Percentiles rank a stretch among this genome's conserved stretches.
Evolutionary conservation across 1,140 invertebrate genomes (phyloP).

Genomic region (Achatina immaculata): DNA sequence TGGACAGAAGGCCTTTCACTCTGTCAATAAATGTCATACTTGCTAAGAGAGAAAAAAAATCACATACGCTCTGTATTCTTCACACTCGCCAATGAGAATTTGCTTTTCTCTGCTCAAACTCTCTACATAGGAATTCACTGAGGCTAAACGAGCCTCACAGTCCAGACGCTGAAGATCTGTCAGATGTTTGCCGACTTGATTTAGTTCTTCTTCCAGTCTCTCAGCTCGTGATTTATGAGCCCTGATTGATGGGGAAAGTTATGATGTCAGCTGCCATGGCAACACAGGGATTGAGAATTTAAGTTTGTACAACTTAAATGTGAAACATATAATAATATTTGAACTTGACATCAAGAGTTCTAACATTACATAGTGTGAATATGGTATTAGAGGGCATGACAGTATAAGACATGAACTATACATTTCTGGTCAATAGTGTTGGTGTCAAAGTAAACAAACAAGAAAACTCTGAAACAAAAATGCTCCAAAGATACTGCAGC

Average conservation of each 20-base stretch:
- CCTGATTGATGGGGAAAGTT: conserved; percentile 50
- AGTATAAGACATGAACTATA: neutral
- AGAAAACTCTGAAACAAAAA: too few species aligned
- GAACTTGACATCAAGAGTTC: too few species aligned
- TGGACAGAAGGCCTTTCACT: too few species aligned
- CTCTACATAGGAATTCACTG: conserved; percentile 52
- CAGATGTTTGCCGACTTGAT: conserved; percentile 58
- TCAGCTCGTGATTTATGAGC: conserved; percentile 68
- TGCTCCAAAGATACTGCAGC: too few species aligned
- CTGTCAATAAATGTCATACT: too few species aligned
- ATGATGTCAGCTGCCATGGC: too few species aligned
- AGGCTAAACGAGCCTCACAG: conserved; percentile 59
- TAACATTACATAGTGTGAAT: too few species aligned
- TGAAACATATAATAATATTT: too few species aligned
- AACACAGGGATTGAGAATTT: too few species aligned
- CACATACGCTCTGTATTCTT: conserved; percentile 65
- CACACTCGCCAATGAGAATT: conserved; percentile 55
- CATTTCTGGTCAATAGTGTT: too few species aligned
- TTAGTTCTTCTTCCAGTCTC: conserved; percentile 61
- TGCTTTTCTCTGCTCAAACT: conserved; percentile 59
- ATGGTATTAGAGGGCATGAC: neutral
- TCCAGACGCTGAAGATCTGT: conserved; percentile 60
- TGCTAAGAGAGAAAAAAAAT: neutral
- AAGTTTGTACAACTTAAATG: too few species aligned
- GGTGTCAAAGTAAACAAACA: too few species aligned